Evolutionary conservation across 2,797 vertebrate genomes (phyloP), one percentile per base, ranked within the genome.

Genomic region (Lagodon rhomboides): DNA sequence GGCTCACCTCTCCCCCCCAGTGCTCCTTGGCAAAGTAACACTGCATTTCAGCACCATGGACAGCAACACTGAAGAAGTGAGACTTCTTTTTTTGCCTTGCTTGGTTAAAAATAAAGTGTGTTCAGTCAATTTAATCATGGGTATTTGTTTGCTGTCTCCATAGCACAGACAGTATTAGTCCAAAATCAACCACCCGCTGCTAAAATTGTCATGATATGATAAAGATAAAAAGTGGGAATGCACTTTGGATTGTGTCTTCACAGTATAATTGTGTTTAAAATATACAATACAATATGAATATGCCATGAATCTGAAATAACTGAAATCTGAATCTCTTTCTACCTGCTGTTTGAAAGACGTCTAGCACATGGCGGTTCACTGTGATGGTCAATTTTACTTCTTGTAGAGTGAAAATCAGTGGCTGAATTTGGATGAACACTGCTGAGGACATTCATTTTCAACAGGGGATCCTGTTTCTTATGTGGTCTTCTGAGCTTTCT

Each of bases 41-140:
- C 44, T 69, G 51, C 8, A 25, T 82, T 89, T 93, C 82, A 92
- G 90, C 67, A 90, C 89, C 86, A 84, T 1, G 80, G 89, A 92
- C 77, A 93, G 89, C 7, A 30, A 76, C 80, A 55, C 44, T 22
- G 41, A 2, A 44, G 5, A 72, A 12, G 7, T 43, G 23, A 11
- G 17, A 68, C 62, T 12, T 23, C 2, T 6, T 16, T 60, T 51
- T 60, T 58, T 56, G 20, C 10, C 11, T 51, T 23, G 25, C 7
- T 47, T 54, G 20, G 5, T 65, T 79, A 5, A 5, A 72, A 73
- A 34, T 18, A 34, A 58, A 38, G 12, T 23, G n/a, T 55, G 5
- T 50, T 51, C 17, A 51, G 5, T 58, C n/a, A 13, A 10, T 47
- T 56, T 61, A 46, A 54, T 53, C 17, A 65, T 56, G 3, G 27